Percentiles rank a stretch among this genome's conserved stretches.
phyloP scores from a whole-genome alignment of 2,888 invertebrate genomes.

The Clanis bilineata region DNA sequence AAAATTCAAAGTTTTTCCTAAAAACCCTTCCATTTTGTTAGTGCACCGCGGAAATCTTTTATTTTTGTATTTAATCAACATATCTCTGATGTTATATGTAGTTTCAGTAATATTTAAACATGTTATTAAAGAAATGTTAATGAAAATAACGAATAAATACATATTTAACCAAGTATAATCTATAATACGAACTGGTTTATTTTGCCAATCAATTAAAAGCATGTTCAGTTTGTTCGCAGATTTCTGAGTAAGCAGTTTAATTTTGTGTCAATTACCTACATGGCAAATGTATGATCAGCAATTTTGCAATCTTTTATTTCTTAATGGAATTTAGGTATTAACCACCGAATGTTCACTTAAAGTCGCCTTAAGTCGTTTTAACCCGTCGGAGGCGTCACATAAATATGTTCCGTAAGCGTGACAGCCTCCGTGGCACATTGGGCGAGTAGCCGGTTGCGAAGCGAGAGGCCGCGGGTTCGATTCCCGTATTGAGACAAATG shows the following conservation, averaged over 20 bases:
- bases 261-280: neutral
- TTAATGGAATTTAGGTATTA: too few species aligned
- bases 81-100: conserved; percentile 39
- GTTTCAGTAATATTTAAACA: conserved; percentile 44
- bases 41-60: conserved; percentile 36
- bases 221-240: neutral
- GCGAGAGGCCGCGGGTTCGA: too few species aligned
- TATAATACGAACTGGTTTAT: neutral
- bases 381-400: too few species aligned
- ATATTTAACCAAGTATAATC: conserved; percentile 37
- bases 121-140: conserved; percentile 38
- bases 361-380: too few species aligned
- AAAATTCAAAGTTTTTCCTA: conserved; percentile 40
- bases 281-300: neutral
- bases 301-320: too few species aligned
- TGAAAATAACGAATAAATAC: conserved; percentile 37
- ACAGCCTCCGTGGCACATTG: too few species aligned
- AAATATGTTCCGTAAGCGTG: too few species aligned
- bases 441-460: too few species aligned
- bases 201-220: neutral
- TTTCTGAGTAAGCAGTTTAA: neutral
- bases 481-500: too few species aligned
- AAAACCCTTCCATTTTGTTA: conserved; percentile 34
- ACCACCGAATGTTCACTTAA: too few species aligned
- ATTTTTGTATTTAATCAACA: conserved; percentile 39